phyloP scores from a whole-genome alignment of 1,140 invertebrate genomes.

The Zaprionus inermis region DNA sequence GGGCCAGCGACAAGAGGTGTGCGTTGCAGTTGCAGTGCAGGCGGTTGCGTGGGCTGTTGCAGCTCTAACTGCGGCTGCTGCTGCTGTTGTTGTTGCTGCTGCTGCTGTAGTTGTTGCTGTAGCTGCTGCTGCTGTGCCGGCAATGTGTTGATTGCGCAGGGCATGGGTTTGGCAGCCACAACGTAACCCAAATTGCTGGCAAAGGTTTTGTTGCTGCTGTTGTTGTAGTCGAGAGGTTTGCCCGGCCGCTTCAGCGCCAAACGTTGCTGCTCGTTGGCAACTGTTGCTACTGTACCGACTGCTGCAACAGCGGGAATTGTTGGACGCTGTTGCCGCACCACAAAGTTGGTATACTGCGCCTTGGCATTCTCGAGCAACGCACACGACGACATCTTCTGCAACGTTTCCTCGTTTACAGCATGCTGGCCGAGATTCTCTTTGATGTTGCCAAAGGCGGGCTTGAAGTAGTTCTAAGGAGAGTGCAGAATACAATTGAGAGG shows the following conservation, averaged over 20 bases:
- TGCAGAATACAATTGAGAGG: too few relatives aligned
- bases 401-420: constrained; percentile 71
- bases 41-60: constrained; percentile 10
- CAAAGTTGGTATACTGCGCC: constrained; percentile 75
- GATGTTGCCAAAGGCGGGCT: constrained; percentile 80
- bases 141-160: constrained; percentile 40
- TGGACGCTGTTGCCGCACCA: constrained; percentile 62
- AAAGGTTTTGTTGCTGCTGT: constrained; percentile 45
- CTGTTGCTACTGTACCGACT: background rate
- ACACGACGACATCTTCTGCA: constrained; percentile 80
- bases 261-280: constrained; percentile 49
- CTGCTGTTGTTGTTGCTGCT: constrained; percentile 13
- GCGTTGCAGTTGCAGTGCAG: constrained; percentile 32
- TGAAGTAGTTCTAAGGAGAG: constrained; percentile 70
- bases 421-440: constrained; percentile 81
- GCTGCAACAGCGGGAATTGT: background rate
- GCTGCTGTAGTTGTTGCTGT: constrained; percentile 4
- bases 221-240: constrained; percentile 44
- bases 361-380: constrained; percentile 81
- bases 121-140: constrained; percentile 3
- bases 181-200: constrained; percentile 43
- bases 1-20: constrained; percentile 53
- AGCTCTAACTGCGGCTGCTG: constrained; percentile 14
- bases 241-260: constrained; percentile 68
- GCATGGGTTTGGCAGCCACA: constrained; percentile 54